Conservation (phyloP, 2,797 vertebrate species). For the Hippocampus kuda region DNA sequence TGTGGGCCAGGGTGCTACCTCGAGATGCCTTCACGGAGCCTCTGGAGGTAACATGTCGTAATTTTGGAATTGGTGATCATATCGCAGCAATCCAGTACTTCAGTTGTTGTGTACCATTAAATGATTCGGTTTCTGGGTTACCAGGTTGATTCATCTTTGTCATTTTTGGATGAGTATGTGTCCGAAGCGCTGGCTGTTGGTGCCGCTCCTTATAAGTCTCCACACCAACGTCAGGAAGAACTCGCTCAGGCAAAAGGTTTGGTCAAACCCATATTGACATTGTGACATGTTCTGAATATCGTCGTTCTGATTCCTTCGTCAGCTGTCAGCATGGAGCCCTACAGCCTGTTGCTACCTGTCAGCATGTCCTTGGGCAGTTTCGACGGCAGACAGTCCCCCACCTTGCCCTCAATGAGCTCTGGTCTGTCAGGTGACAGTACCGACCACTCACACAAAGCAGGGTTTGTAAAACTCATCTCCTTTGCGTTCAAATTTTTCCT, state of each 20-base stretch:
- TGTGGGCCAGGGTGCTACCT: conserved; percentile 71
- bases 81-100: background rate
- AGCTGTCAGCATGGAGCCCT: conserved; percentile 90
- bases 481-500: background rate
- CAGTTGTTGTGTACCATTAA: background rate
- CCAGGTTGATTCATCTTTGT: conserved; percentile 92
- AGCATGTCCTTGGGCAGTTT: conserved; percentile 73
- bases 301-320: conserved; percentile 25
- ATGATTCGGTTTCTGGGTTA: conserved; percentile 3
- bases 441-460: conserved; percentile 74
- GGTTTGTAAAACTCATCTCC: conserved; percentile 55
- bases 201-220: conserved; percentile 88
- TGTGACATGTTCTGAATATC: conserved; percentile 11
- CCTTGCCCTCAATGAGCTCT: conserved; percentile 80
- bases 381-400: conserved; percentile 83
- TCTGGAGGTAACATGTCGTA: conserved; percentile 68
- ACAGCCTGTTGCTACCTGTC: conserved; percentile 77
- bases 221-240: conserved; percentile 90
- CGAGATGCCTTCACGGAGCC: conserved; percentile 58
- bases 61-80: background rate
- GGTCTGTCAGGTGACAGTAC: conserved; percentile 80
- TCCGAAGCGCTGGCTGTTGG: conserved; percentile 82
- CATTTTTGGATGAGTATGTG: conserved; percentile 92
- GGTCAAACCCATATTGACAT: background rate
- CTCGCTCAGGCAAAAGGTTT: conserved; percentile 84